A percentile compares a stretch with the other conserved stretches of the same genome.
These are phyloP conservation scores for Drepana arcuata DNA, from an alignment of 1,140 invertebrate genomes.

Conservation along the genomic window DNA sequence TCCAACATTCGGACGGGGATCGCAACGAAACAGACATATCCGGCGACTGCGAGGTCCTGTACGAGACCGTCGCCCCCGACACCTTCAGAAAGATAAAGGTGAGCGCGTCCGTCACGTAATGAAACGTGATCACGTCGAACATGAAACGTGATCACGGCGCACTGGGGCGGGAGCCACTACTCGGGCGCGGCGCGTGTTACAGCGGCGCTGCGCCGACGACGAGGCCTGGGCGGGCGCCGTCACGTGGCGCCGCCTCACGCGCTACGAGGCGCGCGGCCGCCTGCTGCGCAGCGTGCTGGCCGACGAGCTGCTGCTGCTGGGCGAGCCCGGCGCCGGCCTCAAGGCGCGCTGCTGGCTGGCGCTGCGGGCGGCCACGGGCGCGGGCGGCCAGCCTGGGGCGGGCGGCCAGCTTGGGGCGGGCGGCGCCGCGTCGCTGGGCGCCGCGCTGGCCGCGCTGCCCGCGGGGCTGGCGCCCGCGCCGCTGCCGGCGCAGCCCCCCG, in stretches of 20 bases:
- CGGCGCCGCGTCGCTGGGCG: conserved; percentile 1
- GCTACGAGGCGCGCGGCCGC: neutral
- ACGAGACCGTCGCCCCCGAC: conserved; percentile 26
- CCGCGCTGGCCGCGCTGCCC: neutral
- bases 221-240: neutral
- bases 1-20: conserved; percentile 34
- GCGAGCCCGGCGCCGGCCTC: conserved; percentile 8
- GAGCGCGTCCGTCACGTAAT: too few relatives aligned
- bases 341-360: conserved; percentile 18
- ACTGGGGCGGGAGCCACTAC: too few relatives aligned
- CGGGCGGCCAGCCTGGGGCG: conserved; percentile 3
- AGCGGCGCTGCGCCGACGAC: conserved; percentile 5
- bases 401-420: neutral
- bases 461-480: conserved; percentile 3
- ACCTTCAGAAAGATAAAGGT: neutral
- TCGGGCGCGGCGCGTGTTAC: neutral
- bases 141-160: too few relatives aligned
- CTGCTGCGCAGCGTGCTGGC: conserved; percentile 10
- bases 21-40: conserved; percentile 44
- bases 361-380: conserved; percentile 8
- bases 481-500: neutral
- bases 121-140: too few relatives aligned
- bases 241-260: neutral
- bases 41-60: conserved; percentile 29
- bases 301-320: conserved; percentile 23